Conservation (phyloP, 1,140 invertebrate genomes). For the Panulirus ornatus region DNA sequence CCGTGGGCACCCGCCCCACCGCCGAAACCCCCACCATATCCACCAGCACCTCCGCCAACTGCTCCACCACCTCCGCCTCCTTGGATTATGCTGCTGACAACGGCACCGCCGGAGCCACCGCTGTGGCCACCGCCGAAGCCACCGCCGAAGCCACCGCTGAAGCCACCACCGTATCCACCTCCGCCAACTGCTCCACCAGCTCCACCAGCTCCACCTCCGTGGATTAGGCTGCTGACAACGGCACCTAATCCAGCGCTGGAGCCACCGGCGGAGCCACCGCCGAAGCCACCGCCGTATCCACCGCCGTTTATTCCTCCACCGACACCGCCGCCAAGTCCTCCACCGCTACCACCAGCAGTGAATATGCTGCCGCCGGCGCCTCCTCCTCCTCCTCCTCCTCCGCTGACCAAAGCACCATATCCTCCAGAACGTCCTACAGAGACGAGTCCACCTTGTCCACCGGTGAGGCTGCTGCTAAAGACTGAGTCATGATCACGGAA, state of each 20-base stretch:
- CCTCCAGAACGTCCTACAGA: not conserved
- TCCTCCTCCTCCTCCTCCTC: too few species aligned
- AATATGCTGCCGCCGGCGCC: not conserved
- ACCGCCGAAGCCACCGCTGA: not conserved
- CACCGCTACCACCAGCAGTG: not conserved
- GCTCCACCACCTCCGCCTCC: not conserved
- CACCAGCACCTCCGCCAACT: not conserved
- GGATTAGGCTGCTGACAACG: not conserved
- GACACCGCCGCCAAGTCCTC: not conserved
- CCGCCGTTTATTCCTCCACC: not conserved
- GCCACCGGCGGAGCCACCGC: not conserved
- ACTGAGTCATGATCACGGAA: too few species aligned
- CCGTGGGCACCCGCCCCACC: not conserved
- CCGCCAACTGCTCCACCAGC: not conserved
- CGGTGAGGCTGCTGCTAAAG: not conserved
- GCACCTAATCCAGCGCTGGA: not conserved
- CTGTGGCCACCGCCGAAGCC: not conserved
- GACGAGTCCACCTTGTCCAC: not conserved
- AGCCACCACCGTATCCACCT: not conserved
- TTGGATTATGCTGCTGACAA: not conserved
- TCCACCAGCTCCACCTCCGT: conserved; percentile 7
- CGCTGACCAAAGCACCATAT: too few species aligned
- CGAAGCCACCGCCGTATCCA: not conserved
- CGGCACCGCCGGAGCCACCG: not conserved
- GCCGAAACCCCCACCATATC: not conserved